Conservation (phyloP, 2,797 vertebrate genomes). For the Chromobotia macracanthus region DNA sequence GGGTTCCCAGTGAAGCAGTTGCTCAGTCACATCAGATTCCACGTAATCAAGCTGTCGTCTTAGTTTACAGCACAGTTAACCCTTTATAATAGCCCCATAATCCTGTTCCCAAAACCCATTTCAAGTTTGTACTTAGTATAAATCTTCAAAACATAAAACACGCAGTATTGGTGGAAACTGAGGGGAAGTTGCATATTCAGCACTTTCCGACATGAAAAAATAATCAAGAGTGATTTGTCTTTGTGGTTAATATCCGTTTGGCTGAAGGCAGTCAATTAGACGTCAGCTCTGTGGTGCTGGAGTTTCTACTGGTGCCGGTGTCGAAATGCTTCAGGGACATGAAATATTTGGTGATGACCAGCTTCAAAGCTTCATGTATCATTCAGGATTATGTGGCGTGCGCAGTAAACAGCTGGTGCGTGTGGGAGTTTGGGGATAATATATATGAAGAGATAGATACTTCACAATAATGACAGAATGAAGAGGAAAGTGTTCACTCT, state of each 20-base stretch:
- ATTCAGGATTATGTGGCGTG: constrained; percentile 29
- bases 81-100: constrained; percentile 31
- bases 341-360: constrained; percentile 2
- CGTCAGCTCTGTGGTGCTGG: background rate
- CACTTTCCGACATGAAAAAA: background rate
- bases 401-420: constrained; percentile 24
- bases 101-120: constrained; percentile 34
- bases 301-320: background rate
- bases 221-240: constrained; percentile 5
- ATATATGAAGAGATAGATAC: background rate
- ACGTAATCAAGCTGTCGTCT: constrained; percentile 18
- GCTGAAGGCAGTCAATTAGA: background rate
- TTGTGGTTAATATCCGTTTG: constrained; percentile 4
- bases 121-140: constrained; percentile 20
- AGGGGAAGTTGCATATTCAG: constrained; percentile 7
- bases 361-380: constrained; percentile 40
- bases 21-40: background rate
- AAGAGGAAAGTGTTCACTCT: background rate
- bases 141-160: constrained; percentile 26
- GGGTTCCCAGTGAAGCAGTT: background rate
- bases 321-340: background rate
- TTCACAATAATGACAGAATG: background rate
- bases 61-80: constrained; percentile 38
- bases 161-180: background rate
- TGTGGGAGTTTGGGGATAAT: constrained; percentile 1